Base-by-base conservation (phyloP, 1,140 invertebrate genomes). In the Lepidurus arcticus region DNA sequence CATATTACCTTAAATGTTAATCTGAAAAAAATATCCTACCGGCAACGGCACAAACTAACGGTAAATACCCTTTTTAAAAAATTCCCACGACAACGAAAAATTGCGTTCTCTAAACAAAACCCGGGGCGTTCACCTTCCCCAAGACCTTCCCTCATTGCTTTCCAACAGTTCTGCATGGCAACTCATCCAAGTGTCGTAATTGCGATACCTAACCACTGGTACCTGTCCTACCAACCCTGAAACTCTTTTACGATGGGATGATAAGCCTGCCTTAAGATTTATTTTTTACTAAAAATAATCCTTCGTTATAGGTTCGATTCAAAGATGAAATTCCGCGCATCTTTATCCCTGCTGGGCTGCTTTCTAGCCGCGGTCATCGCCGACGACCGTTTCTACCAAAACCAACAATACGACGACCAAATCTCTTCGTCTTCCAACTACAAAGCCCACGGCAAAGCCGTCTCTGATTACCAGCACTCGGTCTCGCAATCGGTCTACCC, bases 391-490 rank as follows among this genome's bases (percentile, higher is more conserved):
- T 65, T 13, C 13, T 65, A 65, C 13, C 16, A 21, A 13, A 13
- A 65, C 3, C 16, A 21, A 13, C 53, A 65, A 65, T 65, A 65
- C 53, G 53, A 42, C 13, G 77, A 44, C 43, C 42, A 16, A 8
- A 73, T 7, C n/a, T 13, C 45, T 21, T 24, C 65, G 13, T 43
- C 47, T 73, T 73, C 47, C 65, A 73, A 16, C 13, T 42, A 65
- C n/a, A 77, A 78, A 73, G 73, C 77, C 11, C 13, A 78, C 24
- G 47, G 44, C 34, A 74, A 74, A 78, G 65, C 53, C n/a, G 65
- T 65, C 7, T 2, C 21, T 4, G 73, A 43, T 21, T 78, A 73
- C 65, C 53, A 78, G 26, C 26, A n/a, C 4, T 24, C 73, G 7
- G 77, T 26, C 2, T 26, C 53, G 4, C 77, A 74, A 44, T 78